Conservation (phyloP, 2,888 invertebrate species). For the Orthosia gothica region DNA sequence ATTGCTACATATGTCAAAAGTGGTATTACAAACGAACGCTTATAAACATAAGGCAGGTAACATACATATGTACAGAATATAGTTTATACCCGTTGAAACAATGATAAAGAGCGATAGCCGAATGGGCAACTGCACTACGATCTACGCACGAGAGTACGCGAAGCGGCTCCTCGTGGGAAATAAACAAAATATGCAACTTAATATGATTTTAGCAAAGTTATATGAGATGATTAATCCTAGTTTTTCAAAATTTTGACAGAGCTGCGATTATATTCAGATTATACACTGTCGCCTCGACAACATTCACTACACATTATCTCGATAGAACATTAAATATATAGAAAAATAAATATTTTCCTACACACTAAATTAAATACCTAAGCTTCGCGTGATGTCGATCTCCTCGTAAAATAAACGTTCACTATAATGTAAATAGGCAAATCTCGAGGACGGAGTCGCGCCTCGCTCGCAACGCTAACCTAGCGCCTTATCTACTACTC, state of each 20-base stretch:
- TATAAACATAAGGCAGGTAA: slow-evolving; percentile 91
- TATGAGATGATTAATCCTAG: slow-evolving; percentile 83
- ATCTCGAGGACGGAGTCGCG: slow-evolving; percentile 89
- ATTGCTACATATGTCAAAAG: slow-evolving; percentile 92
- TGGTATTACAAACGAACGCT: slow-evolving; percentile 92
- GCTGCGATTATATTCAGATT: slow-evolving; percentile 75
- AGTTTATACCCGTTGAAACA: slow-evolving; percentile 87
- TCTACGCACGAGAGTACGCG: slow-evolving; percentile 64
- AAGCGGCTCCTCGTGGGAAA: slow-evolving; percentile 63
- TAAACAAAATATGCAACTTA: slow-evolving; percentile 78
- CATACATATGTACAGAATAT: slow-evolving; percentile 89
- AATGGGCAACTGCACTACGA: slow-evolving; percentile 76
- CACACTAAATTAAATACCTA: slow-evolving; percentile 91
- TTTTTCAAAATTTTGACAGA: slow-evolving; percentile 76
- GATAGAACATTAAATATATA: slow-evolving; percentile 91
- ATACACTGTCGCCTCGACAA: slow-evolving; percentile 89
- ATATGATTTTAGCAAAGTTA: slow-evolving; percentile 82
- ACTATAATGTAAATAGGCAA: slow-evolving; percentile 87
- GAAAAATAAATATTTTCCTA: slow-evolving; percentile 92
- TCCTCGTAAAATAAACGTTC: slow-evolving; percentile 85
- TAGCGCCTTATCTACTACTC: slow-evolving; percentile 88
- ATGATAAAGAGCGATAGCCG: slow-evolving; percentile 89
- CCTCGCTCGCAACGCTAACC: slow-evolving; percentile 86
- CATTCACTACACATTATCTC: slow-evolving; percentile 91
- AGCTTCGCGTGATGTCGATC: slow-evolving; percentile 90